phyloP scores from a whole-genome alignment of 2,113 vertebrate genomes.

The Aspidoscelis tigris region DNA sequence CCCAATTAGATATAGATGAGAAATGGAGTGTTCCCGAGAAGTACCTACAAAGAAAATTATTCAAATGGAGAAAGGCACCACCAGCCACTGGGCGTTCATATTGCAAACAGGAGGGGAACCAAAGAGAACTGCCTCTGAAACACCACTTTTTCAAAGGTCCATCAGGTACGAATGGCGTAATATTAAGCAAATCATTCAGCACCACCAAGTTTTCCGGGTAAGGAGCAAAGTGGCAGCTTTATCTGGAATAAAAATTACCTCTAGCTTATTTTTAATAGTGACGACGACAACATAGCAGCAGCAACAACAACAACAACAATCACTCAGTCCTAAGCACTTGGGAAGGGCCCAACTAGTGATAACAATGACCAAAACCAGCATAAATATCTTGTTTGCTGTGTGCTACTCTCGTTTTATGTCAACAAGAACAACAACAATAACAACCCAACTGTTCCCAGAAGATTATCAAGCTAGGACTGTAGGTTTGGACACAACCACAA shows the following conservation, averaged over 20 bases:
- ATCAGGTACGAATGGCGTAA: constrained; percentile 69
- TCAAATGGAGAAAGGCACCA: not conserved
- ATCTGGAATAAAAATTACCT: constrained; percentile 54
- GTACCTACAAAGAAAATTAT: not conserved
- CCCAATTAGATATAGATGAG: constrained; percentile 59
- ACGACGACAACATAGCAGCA: too few species aligned
- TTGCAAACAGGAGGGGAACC: not conserved
- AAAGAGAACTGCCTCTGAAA: not conserved
- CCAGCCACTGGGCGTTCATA: not conserved
- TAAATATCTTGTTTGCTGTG: too few species aligned
- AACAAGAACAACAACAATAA: too few species aligned
- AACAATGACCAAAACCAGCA: too few species aligned
- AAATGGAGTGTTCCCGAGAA: constrained; percentile 22
- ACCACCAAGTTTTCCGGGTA: constrained; percentile 47
- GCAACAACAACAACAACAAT: too few species aligned
- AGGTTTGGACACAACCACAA: constrained; percentile 56
- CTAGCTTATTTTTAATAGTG: not conserved
- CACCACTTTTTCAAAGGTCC: not conserved
- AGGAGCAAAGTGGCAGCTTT: constrained; percentile 46
- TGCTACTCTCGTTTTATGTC: too few species aligned
- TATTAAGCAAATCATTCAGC: constrained; percentile 55
- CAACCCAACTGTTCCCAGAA: constrained; percentile 45
- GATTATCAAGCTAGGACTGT: constrained; percentile 67
- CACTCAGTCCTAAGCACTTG: too few species aligned
- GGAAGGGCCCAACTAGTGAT: too few species aligned